phyloP scores from a whole-genome alignment of 1,140 invertebrate species.

The Monomorium pharaonis region DNA sequence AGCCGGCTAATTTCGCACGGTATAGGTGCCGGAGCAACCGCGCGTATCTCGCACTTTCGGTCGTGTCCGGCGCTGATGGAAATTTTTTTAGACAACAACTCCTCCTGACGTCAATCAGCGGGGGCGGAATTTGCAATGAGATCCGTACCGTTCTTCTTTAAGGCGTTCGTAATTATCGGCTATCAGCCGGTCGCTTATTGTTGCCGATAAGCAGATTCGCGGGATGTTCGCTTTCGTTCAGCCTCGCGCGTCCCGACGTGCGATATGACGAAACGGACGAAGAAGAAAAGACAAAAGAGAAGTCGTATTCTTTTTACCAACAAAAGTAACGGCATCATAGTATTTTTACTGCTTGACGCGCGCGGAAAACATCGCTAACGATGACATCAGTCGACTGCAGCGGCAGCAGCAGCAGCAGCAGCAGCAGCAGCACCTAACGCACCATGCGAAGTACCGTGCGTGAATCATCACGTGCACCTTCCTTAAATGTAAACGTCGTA shows the following conservation, averaged over 20 bases:
- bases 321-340: background rate
- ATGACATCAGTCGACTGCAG: slow-evolving; percentile 29
- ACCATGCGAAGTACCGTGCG: slow-evolving; percentile 27
- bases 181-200: background rate
- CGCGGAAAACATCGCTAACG: background rate
- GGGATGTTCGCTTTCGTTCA: background rate
- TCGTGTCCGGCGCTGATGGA: background rate
- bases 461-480: slow-evolving; percentile 43
- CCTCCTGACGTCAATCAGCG: slow-evolving; percentile 34
- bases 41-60: background rate
- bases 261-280: background rate
- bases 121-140: slow-evolving; percentile 15
- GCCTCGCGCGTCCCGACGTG: background rate
- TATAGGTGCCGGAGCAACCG: background rate
- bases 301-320: background rate
- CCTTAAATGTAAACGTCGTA: slow-evolving; percentile 1
- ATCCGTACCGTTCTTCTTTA: background rate
- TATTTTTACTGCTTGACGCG: background rate
- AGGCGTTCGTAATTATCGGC: slow-evolving; percentile 8
- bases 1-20: slow-evolving; percentile 29
- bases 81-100: background rate
- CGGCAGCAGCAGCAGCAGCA: background rate
- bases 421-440: background rate
- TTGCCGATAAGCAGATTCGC: background rate
- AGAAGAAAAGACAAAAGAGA: background rate